phyloP scores from a whole-genome alignment of 2,797 vertebrate species.

The Eremophila alpestris region DNA sequence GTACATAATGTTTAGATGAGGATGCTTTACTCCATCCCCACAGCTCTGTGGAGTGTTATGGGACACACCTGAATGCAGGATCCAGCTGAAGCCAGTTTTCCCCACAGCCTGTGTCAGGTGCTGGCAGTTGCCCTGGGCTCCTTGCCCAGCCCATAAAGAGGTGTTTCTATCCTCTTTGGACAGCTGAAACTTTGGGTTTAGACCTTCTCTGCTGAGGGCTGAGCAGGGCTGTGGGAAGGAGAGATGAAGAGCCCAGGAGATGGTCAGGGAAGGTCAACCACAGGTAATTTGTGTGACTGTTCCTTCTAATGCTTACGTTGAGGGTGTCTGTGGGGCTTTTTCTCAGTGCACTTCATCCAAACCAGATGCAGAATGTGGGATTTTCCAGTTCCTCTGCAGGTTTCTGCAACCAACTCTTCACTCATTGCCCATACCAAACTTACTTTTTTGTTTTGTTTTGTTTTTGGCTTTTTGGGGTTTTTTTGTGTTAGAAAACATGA shows the following conservation, averaged over 20 bases:
- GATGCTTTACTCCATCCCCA: rapidly evolving
- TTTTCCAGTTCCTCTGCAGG: background rate
- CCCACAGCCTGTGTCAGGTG: background rate
- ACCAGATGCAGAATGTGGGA: rapidly evolving
- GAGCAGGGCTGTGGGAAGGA: rapidly evolving
- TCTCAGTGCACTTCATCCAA: rapidly evolving
- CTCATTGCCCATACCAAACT: background rate
- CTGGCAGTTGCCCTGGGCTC: rapidly evolving
- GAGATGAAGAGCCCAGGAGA: background rate
- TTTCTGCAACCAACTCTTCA: background rate
- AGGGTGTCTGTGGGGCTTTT: background rate
- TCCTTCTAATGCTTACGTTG: rapidly evolving
- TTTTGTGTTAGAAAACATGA: background rate
- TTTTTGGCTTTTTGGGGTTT: no score
- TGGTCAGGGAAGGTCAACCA: rapidly evolving
- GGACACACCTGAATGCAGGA: no score
- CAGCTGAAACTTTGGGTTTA: rapidly evolving
- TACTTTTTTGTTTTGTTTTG: background rate
- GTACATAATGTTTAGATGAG: background rate
- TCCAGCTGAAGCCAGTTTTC: background rate
- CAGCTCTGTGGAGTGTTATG: rapidly evolving
- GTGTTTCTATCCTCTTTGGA: rapidly evolving
- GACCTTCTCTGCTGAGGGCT: rapidly evolving
- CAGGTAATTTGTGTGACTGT: background rate
- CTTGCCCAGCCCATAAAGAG: background rate